Base-by-base conservation (phyloP, 2,888 invertebrate genomes). In the Drosophila prolongata region DNA sequence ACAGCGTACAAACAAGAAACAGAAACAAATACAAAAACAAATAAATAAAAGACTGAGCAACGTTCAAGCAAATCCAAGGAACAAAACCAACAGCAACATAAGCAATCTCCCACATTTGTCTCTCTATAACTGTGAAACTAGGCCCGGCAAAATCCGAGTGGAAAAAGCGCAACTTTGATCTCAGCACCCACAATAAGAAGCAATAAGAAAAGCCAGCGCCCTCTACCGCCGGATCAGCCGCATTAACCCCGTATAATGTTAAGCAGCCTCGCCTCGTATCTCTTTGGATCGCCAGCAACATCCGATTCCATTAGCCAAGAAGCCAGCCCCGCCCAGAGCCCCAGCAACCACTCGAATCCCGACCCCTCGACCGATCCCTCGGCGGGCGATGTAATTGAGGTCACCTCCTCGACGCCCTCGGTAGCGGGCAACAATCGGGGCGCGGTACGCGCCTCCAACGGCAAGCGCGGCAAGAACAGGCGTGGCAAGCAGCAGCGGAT, bases 211-310 rank as follows among this genome's bases (percentile, higher is more conserved):
- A 38, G 44, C 38, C 44, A 64, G 37, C 42, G 53, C 10, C 34
- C 56, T 65, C 66, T 60, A 75, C 69, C 76, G 46, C 46, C 56
- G 62, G 62, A 64, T 59, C 68, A 62, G 46, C 47, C 52, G 52
- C 40, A 42, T 44, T 47, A 78, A 65, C 60, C 58, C 72, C 68
- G 79, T 92, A 92, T 92, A 92, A 94, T 94, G 94, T 93, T 94
- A 92, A 94, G 93, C 92, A 93, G 93, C 91, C 93, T 94, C 91
- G 94, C 94, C 89, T 93, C 93, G 90, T 94, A 94, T 92, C 89
- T 93, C 81, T 92, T 93, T 90, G 93, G 93, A 90, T 91, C 91
- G 87, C 83, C 74, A 83, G 79, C 87, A 65, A 90, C 90, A 80
- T 85, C 89, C 81, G 87, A 88, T 77, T 66, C 76, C 61, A 68